Evolutionary conservation across 2,797 vertebrate genomes (phyloP), one percentile per base, ranked within the genome.

Genomic region (Oreochromis mossambicus): DNA sequence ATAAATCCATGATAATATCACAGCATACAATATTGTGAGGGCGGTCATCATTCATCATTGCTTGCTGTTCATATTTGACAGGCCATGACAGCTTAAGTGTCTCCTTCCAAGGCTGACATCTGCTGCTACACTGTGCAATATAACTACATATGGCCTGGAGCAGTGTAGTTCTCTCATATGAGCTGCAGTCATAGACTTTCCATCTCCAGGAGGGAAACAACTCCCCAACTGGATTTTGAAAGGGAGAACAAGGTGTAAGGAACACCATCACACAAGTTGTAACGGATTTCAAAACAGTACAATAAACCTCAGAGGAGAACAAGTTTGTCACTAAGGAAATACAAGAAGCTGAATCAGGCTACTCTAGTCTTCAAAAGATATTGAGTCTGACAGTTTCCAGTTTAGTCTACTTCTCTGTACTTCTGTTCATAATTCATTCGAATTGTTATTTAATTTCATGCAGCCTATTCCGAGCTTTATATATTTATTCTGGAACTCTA

Each of bases 81-180:
- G 38, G 41, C 82, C 12, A 29, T 83, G 82, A 86, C 89, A 86
- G 88, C 63, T 82, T 83, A 75, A 87, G 80, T 77, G 80, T 88
- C 77, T 85, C 66, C 78, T 21, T 83, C 21, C 29, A 17, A 41
- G 79, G 78, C 54, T 79, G 84, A 78, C 84, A 91, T 85, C 82
- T 91, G 86, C 83, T 85, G 54, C 83, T 75, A 26, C 75, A 78
- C 29, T 51, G 1, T 24, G n/a, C 48, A 70, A 58, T 78, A 7
- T 8, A 66, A 36, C 24, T 51, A 68, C 77, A 77, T 43, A 85
- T 58, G 84, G 89, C 92, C 87, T 36, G 41, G 26, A 89, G 91
- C 91, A 17, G 19, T 19, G 38, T 43, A 24, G 56, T 81, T 81
- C 79, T 82, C 81, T 83, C 36, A 82, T 66, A 75, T 34, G 54